phyloP scores from a whole-genome alignment of 2,113 vertebrate species.

The Lepus timidus region DNA sequence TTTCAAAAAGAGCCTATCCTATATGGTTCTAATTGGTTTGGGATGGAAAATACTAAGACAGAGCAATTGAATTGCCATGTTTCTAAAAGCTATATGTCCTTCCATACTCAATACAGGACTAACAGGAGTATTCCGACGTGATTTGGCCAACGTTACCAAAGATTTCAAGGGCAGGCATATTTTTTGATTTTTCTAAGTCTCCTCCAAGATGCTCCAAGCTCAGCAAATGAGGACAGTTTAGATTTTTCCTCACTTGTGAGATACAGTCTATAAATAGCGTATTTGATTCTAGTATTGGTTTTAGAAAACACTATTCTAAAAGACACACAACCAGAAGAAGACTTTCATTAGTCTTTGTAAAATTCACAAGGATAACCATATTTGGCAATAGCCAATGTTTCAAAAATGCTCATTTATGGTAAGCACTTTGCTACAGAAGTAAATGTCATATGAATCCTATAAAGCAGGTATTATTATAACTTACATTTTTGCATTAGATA shows the following conservation, averaged over 20 bases:
- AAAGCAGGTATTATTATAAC: neutral
- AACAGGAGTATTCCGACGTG: neutral
- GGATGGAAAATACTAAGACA: neutral
- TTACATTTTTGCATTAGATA: constrained; percentile 15
- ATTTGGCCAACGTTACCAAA: neutral
- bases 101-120: neutral
- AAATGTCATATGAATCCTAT: neutral
- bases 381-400: neutral
- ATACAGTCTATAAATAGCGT: neutral
- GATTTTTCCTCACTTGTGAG: neutral
- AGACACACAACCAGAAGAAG: constrained; percentile 14
- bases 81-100: neutral
- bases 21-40: neutral
- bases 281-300: neutral
- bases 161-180: neutral
- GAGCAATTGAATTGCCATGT: neutral
- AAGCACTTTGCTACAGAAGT: neutral
- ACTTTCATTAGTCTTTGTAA: neutral
- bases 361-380: neutral
- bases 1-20: neutral
- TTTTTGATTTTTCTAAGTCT: neutral
- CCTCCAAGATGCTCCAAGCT: neutral
- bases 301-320: constrained; percentile 48
- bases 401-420: neutral
- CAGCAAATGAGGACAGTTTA: neutral